These are phyloP conservation scores for Stenodera caucasica DNA, from an alignment of 2,888 invertebrate species.

Conservation along the genomic window DNA sequence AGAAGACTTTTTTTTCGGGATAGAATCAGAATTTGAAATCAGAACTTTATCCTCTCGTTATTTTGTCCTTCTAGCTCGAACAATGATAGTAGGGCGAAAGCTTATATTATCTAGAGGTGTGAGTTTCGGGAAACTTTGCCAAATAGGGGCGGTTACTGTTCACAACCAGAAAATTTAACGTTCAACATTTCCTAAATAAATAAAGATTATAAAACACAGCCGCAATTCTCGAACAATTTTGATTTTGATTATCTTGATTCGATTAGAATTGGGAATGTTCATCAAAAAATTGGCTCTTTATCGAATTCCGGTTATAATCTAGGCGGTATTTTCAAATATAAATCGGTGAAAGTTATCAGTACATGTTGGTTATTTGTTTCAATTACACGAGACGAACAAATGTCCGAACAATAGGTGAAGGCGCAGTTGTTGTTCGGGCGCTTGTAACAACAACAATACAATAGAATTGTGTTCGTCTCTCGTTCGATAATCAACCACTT, in stretches of 20 bases:
- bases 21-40: slow-evolving; percentile 35
- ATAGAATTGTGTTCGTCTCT: background rate
- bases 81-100: slow-evolving; percentile 30
- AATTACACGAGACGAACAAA: slow-evolving; percentile 1
- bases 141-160: background rate
- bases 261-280: no score
- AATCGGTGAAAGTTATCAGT: background rate
- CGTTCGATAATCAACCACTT: background rate
- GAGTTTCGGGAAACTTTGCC: background rate
- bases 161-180: background rate
- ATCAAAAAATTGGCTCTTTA: background rate
- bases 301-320: background rate
- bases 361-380: background rate
- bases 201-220: background rate
- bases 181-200: background rate
- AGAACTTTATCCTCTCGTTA: slow-evolving; percentile 41
- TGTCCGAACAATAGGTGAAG: background rate
- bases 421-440: background rate
- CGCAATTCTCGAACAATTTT: background rate
- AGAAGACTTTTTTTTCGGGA: background rate
- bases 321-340: background rate
- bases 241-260: background rate
- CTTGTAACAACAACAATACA: background rate
- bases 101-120: background rate
- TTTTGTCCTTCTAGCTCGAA: slow-evolving; percentile 33